Conservation (phyloP, 2,113 vertebrate genomes). For the Aegypius monachus region DNA sequence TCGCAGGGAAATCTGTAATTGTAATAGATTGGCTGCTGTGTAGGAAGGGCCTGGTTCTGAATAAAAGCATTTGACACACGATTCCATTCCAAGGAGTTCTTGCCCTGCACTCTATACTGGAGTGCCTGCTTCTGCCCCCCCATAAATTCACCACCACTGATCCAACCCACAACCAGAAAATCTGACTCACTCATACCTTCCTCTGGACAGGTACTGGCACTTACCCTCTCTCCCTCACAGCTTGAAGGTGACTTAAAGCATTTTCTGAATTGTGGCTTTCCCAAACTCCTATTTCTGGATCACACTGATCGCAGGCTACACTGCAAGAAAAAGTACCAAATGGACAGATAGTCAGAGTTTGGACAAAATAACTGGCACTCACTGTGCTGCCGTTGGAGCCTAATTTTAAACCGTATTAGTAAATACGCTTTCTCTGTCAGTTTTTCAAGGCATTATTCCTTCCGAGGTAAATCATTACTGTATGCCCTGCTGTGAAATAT, state of each 20-base stretch:
- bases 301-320: background rate
- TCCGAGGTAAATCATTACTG: background rate
- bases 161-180: background rate
- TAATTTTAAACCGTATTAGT: background rate
- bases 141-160: background rate
- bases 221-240: background rate
- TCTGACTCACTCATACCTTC: background rate
- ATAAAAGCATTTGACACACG: background rate
- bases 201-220: background rate
- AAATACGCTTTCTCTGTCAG: background rate
- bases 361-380: background rate
- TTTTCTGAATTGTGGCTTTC: background rate
- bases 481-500: background rate
- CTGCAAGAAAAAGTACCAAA: background rate
- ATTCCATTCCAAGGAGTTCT: background rate
- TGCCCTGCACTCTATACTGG: background rate
- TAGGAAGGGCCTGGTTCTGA: background rate
- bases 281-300: background rate
- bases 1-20: background rate
- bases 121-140: background rate
- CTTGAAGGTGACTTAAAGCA: background rate
- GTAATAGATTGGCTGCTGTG: background rate
- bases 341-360: background rate
- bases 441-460: background rate
- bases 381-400: background rate